Conservation (phyloP, 2,113 vertebrate species). For the Rhagologus leucostigma region DNA sequence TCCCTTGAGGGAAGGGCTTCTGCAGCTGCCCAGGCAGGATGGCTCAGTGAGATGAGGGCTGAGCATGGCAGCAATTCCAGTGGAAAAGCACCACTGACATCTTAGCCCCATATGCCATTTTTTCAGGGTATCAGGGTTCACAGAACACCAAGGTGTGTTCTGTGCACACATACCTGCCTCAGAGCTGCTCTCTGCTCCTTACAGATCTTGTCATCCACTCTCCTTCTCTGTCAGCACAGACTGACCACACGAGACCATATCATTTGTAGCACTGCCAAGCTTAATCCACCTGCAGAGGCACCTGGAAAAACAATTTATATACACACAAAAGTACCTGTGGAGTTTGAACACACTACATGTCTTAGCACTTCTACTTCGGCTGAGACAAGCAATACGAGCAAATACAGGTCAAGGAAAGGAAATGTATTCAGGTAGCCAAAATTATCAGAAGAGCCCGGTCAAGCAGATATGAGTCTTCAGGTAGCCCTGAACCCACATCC, state of each 20-base stretch:
- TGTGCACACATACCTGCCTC: not conserved
- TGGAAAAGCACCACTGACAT: not conserved
- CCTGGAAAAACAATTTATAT: not conserved
- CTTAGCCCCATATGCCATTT: not conserved
- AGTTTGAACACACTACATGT: not conserved
- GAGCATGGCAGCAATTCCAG: not conserved
- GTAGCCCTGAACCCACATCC: not conserved
- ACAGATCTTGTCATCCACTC: not conserved
- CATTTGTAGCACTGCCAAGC: not conserved
- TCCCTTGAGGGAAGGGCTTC: not conserved
- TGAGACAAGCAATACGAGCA: not conserved
- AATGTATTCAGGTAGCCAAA: not conserved
- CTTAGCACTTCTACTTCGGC: not conserved
- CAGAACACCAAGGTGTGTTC: not conserved
- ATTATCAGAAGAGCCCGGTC: not conserved
- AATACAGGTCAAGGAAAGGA: not conserved
- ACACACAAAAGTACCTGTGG: not conserved
- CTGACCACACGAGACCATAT: accelerated
- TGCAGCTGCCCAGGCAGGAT: not conserved
- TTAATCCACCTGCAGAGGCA: not conserved
- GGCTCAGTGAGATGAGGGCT: not conserved
- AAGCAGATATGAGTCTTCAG: not conserved
- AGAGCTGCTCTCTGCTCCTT: not conserved
- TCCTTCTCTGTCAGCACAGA: not conserved
- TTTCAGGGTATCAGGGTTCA: not conserved